phyloP scores from a whole-genome alignment of 2,888 invertebrate species.

The Neoitamus cyanurus region DNA sequence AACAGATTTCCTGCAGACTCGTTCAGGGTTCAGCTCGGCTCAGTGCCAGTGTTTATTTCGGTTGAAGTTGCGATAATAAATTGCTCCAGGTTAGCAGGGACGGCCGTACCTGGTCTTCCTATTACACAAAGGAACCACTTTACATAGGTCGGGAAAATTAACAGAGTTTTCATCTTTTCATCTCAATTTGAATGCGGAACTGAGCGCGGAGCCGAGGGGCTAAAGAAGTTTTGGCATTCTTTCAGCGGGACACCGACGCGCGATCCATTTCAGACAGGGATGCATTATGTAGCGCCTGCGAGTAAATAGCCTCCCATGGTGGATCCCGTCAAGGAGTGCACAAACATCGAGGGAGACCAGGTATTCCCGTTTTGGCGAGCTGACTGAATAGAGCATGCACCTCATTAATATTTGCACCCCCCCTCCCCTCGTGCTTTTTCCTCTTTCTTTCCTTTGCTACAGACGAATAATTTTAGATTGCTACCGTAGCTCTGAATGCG shows the following conservation, averaged over 20 bases:
- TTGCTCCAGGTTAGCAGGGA: not conserved
- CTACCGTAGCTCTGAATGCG: not conserved
- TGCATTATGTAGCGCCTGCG: not conserved
- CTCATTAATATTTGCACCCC: not conserved
- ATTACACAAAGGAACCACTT: not conserved
- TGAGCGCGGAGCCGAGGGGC: not conserved
- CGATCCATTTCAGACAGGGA: not conserved
- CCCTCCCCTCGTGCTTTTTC: not conserved
- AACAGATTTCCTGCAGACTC: constrained; percentile 26
- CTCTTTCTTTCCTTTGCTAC: not conserved
- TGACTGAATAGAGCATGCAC: constrained; percentile 11
- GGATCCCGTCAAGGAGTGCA: not conserved
- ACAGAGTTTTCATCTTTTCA: constrained; percentile 24
- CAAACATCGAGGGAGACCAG: not conserved
- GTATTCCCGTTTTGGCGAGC: not conserved
- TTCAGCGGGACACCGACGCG: constrained; percentile 1
- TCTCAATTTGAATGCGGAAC: constrained; percentile 21
- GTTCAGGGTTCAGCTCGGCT: not conserved
- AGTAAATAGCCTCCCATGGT: constrained; percentile 13
- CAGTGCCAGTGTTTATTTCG: constrained; percentile 22
- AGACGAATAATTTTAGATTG: not conserved
- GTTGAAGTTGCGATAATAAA: constrained; percentile 31
- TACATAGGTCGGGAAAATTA: constrained; percentile 20
- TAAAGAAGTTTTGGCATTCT: constrained; percentile 14
- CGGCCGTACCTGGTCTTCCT: not conserved